Percentiles rank a stretch among this genome's conserved stretches.
phyloP scores from a whole-genome alignment of 1,140 invertebrate genomes.

The Archegozetes longisetosus region DNA sequence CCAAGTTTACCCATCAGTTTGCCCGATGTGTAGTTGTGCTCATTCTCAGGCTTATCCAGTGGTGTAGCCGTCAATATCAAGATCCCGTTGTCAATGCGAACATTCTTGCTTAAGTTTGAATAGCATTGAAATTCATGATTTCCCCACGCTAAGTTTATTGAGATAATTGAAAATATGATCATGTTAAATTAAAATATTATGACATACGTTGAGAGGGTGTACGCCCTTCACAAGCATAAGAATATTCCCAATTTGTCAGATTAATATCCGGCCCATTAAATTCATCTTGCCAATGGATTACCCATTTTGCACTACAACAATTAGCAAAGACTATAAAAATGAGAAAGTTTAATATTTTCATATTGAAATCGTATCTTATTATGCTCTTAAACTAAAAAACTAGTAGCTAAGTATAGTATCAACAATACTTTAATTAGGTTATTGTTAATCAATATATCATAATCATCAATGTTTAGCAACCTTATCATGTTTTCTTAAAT shows the following conservation, averaged over 20 bases:
- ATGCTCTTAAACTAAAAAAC: too few species aligned
- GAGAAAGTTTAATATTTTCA: too few species aligned
- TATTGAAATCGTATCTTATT: too few species aligned
- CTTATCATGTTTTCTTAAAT: too few species aligned
- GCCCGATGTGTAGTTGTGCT: slow-evolving; percentile 5
- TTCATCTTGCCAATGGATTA: slow-evolving; percentile 18
- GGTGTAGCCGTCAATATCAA: background rate
- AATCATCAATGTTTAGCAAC: too few species aligned
- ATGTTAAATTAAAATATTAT: background rate
- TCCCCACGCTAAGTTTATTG: background rate
- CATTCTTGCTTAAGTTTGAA: slow-evolving; percentile 3
- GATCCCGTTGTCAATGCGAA: slow-evolving; percentile 9
- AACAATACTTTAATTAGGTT: too few species aligned
- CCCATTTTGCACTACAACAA: slow-evolving; percentile 4
- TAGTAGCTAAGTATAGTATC: too few species aligned
- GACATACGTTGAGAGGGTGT: background rate
- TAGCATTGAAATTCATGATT: slow-evolving; percentile 9
- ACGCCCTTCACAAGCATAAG: slow-evolving; percentile 7
- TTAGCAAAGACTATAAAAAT: too few species aligned
- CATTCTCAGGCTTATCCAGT: background rate
- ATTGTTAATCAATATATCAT: too few species aligned
- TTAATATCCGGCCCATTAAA: slow-evolving; percentile 13
- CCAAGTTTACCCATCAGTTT: background rate
- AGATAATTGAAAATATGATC: background rate
- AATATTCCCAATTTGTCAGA: slow-evolving; percentile 13